Percentiles rank a stretch among this genome's conserved stretches.
Evolutionary conservation across 92 coral and sea anemone genomes (phyloP).

Genomic region (Metridium senile): DNA sequence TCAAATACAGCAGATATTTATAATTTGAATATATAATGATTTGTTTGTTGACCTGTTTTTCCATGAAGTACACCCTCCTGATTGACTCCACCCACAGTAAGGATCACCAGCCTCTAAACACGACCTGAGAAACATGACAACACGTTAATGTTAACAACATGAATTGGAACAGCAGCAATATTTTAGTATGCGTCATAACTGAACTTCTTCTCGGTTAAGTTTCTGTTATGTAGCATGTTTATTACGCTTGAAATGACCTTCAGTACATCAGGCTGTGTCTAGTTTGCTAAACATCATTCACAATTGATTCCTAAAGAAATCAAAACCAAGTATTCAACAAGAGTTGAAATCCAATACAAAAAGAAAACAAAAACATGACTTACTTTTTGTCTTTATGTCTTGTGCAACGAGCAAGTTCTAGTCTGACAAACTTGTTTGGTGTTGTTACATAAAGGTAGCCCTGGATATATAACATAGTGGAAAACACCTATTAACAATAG

Average conservation of each 20-base stretch:
- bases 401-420: slow-evolving; percentile 66
- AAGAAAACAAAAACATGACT: slow-evolving; percentile 7
- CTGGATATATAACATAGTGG: slow-evolving; percentile 36
- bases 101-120: slow-evolving; percentile 83
- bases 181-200: too few species aligned
- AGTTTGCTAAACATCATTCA: too few species aligned
- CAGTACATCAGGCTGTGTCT: too few species aligned
- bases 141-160: too few species aligned
- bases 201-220: too few species aligned
- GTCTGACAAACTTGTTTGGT: slow-evolving; percentile 49
- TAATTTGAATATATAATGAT: background rate
- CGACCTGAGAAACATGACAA: slow-evolving; percentile 22
- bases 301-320: too few species aligned
- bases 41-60: slow-evolving; percentile 11
- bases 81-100: slow-evolving; percentile 83
- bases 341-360: background rate
- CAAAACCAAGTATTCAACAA: too few species aligned
- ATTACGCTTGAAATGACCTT: too few species aligned
- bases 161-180: too few species aligned
- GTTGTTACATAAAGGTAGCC: slow-evolving; percentile 75
- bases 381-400: slow-evolving; percentile 57
- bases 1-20: too few species aligned
- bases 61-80: slow-evolving; percentile 42
- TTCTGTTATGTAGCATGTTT: too few species aligned
- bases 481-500: too few species aligned